Conservation (phyloP, 2,797 vertebrate genomes). For the Helicolenus hilgendorfi region DNA sequence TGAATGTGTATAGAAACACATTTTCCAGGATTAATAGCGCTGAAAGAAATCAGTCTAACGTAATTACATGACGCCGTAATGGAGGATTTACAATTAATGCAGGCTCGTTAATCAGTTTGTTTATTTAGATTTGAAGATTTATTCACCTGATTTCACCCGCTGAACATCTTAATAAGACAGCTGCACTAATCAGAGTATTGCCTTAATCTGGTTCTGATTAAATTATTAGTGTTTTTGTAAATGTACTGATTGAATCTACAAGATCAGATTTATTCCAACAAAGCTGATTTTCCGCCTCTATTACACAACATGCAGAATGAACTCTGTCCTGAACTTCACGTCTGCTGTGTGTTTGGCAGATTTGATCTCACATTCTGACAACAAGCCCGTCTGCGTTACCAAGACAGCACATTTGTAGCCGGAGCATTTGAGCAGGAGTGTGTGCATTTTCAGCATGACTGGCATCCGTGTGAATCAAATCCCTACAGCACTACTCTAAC, state of each 20-base stretch:
- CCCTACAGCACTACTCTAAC: slow-evolving; percentile 18
- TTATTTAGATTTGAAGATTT: slow-evolving; percentile 27
- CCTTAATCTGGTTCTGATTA: slow-evolving; percentile 19
- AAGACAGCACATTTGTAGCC: not conserved
- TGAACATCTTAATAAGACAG: not conserved
- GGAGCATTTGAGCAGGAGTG: not conserved
- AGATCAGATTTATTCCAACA: not conserved
- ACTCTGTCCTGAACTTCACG: not conserved
- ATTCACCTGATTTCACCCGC: slow-evolving; percentile 23
- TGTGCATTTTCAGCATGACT: slow-evolving; percentile 26
- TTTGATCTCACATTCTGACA: not conserved
- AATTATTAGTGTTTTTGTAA: slow-evolving; percentile 31
- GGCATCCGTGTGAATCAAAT: slow-evolving; percentile 36
- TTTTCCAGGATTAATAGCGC: not conserved
- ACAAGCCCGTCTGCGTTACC: not conserved
- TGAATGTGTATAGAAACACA: not conserved
- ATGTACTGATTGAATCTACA: slow-evolving; percentile 8
- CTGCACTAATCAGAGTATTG: not conserved
- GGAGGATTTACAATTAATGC: not conserved
- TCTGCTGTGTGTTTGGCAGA: slow-evolving; percentile 6
- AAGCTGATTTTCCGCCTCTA: not conserved
- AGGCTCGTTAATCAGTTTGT: slow-evolving; percentile 18
- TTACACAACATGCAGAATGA: not conserved
- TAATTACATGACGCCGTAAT: slow-evolving; percentile 17
- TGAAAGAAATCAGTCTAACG: slow-evolving; percentile 1